These are phyloP conservation scores for Ammodramus savannarum DNA, from an alignment of 2,113 vertebrate species.

Conservation along the genomic window DNA sequence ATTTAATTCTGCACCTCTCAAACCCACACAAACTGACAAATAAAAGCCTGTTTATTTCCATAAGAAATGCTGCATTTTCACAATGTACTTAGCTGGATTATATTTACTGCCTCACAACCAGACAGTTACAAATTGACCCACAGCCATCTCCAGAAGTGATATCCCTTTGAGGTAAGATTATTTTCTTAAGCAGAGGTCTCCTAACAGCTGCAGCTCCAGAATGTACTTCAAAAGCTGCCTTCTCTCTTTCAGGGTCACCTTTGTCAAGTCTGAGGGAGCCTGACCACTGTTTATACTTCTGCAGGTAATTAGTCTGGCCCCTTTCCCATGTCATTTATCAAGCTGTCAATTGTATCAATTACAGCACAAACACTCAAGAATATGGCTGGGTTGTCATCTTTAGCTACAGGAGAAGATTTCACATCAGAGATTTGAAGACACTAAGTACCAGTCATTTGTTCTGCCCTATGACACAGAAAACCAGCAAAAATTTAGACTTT, in stretches of 20 bases:
- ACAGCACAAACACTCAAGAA: neutral
- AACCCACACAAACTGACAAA: neutral
- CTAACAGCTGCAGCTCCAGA: constrained; percentile 50
- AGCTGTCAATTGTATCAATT: constrained; percentile 53
- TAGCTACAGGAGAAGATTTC: neutral
- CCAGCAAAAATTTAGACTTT: neutral
- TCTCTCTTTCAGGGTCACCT: constrained; percentile 59
- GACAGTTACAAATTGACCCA: neutral
- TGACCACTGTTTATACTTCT: constrained; percentile 28
- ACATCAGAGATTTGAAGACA: neutral
- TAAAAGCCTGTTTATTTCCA: neutral
- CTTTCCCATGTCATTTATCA: constrained; percentile 37
- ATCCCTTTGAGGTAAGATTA: constrained; percentile 52
- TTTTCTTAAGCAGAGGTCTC: constrained; percentile 22
- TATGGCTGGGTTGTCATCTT: neutral
- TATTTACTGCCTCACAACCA: neutral
- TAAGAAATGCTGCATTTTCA: neutral
- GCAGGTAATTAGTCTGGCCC: constrained; percentile 54
- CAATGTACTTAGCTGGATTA: neutral
- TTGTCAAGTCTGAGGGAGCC: neutral
- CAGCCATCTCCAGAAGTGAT: neutral
- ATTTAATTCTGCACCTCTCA: neutral
- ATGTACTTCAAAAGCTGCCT: constrained; percentile 2
- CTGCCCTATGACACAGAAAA: neutral
- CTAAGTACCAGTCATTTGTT: neutral